phyloP scores from a whole-genome alignment of 1,140 invertebrate genomes.

The Microplitis mediator region DNA sequence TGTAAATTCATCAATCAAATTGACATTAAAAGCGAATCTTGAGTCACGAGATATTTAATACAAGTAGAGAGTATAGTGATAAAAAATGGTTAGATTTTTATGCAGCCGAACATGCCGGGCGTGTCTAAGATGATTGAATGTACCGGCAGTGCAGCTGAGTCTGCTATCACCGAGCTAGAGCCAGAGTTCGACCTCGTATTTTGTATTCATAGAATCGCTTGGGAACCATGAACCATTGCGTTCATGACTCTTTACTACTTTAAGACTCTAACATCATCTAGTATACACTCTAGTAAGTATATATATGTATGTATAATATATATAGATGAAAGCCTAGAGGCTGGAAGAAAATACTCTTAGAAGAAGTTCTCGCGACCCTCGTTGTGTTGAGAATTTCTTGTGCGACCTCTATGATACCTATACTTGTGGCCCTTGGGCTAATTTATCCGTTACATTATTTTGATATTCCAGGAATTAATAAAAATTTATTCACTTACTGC shows the following conservation, averaged over 20 bases:
- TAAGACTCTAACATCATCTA: slow-evolving; percentile 4
- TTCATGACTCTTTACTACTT: background rate
- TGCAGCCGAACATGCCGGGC: slow-evolving; percentile 52
- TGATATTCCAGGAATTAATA: too few species aligned
- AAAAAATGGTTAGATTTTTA: slow-evolving; percentile 31
- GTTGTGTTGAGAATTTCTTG: too few species aligned
- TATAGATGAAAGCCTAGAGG: too few species aligned
- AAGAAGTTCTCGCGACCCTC: too few species aligned
- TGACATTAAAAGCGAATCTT: too few species aligned
- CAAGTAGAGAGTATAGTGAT: background rate
- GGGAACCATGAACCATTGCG: slow-evolving; percentile 39
- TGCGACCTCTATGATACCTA: too few species aligned
- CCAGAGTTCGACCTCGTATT: slow-evolving; percentile 50
- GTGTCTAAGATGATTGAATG: slow-evolving; percentile 52
- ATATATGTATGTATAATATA: too few species aligned
- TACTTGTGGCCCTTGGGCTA: too few species aligned
- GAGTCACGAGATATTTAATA: too few species aligned
- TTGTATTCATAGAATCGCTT: slow-evolving; percentile 56
- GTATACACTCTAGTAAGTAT: background rate
- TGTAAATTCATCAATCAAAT: too few species aligned
- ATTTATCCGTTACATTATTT: too few species aligned
- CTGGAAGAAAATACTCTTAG: too few species aligned
- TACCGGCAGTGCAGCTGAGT: slow-evolving; percentile 34
- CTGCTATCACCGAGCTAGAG: slow-evolving; percentile 31
- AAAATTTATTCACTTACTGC: background rate